Evolutionary conservation across 2,888 invertebrate genomes (phyloP), one percentile per base, ranked within the genome.

Genomic region (Stenchaetothrips biformis): DNA sequence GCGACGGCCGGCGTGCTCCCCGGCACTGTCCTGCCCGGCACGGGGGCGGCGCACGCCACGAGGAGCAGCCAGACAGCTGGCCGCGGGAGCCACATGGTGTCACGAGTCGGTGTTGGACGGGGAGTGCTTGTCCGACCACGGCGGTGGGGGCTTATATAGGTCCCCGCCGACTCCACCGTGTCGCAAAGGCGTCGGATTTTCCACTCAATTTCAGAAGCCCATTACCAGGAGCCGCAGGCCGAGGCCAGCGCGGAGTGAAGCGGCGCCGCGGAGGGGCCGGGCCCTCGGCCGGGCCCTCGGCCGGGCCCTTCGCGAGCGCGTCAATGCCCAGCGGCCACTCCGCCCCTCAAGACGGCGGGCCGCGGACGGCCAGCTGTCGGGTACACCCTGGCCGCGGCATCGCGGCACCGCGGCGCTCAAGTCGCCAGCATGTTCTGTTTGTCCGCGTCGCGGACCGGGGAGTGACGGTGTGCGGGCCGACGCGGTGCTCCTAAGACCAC

Each of bases 31-130:
- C 37, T 37, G 37, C 37, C 37, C 67, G 67, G 67, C 67, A 67
- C 67, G 67, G 25, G n/a, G 67, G 21, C 21, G 67, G 67, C 67
- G 67, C 67, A 21, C 1, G 25, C 67, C 67, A 25, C 67, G 9
- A 74, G 7, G 67, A 74, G 21, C 21, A 74, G 67, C 67, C 67
- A n/a, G 21, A 74, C 13, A 21, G 67, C 67, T 74, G 67, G 67
- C 67, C 67, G 67, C 67, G 67, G 67, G 67, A 74, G 67, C 67
- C 67, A 74, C 67, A 74, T 74, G 67, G 21, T 74, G 67, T 74
- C 67, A 25, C 25, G 21, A 74, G 67, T 74, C 67, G 25, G 67
- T 74, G 67, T 21, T 25, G 67, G 67, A 74, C 67, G 21, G 3
- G 25, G 67, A 74, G 25, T 74, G 67, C 67, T 25, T 74, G 67